Evolutionary conservation across 2,888 invertebrate genomes (phyloP).

Genomic region (Tribolium freemani): DNA sequence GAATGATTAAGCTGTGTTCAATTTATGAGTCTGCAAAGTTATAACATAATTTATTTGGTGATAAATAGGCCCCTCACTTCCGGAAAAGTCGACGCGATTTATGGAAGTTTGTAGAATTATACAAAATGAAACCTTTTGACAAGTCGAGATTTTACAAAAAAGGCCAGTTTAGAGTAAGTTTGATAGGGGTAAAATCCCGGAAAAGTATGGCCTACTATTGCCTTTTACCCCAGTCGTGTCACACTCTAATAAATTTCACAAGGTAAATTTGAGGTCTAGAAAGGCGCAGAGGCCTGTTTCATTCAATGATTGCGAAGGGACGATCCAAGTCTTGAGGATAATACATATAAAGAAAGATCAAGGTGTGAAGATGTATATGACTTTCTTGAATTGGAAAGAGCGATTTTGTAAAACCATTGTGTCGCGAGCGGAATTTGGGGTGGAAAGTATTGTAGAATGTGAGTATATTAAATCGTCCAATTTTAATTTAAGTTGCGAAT

Average conservation of each 20-base stretch:
- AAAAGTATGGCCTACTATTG: constrained; percentile 16
- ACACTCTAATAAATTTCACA: constrained; percentile 29
- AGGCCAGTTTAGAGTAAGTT: neutral
- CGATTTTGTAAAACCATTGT: neutral
- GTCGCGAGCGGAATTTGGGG: neutral
- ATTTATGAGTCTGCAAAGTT: neutral
- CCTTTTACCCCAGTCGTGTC: constrained; percentile 17
- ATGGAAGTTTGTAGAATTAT: neutral
- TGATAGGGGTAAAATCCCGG: neutral
- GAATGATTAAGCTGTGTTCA: neutral
- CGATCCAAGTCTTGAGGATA: constrained; percentile 3
- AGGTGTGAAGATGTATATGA: constrained; percentile 6
- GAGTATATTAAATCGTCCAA: neutral
- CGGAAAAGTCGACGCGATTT: neutral
- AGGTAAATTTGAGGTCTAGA: constrained; percentile 27
- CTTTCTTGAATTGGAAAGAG: neutral
- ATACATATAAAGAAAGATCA: neutral
- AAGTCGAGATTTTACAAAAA: constrained; percentile 1
- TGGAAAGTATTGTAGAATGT: no score
- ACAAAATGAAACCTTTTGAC: constrained; percentile 8
- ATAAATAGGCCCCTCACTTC: neutral
- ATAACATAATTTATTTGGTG: neutral
- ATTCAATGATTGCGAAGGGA: constrained; percentile 21
- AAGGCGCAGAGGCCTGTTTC: constrained; percentile 20
- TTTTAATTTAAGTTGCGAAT: neutral